phyloP scores from a whole-genome alignment of 2,888 invertebrate genomes.

The Choristoneura rosaceana region DNA sequence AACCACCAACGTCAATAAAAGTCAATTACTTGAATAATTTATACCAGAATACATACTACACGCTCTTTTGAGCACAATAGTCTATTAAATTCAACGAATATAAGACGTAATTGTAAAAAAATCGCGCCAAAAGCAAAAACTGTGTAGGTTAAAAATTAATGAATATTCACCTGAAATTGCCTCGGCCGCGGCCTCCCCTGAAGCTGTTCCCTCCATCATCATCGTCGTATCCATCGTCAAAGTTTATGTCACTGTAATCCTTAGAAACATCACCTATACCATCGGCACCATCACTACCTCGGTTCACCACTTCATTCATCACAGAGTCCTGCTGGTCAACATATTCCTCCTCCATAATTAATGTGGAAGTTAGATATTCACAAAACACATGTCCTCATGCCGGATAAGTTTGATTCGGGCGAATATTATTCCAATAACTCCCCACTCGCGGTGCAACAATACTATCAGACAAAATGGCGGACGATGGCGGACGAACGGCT shows the following conservation, averaged over 20 bases:
- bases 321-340: slow-evolving; percentile 71
- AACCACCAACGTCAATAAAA: not conserved
- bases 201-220: slow-evolving; percentile 71
- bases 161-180: slow-evolving; percentile 70
- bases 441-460: slow-evolving; percentile 64
- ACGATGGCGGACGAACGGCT: slow-evolving; percentile 38
- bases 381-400: slow-evolving; percentile 68
- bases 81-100: not conserved
- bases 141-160: not conserved
- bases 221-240: slow-evolving; percentile 75
- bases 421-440: slow-evolving; percentile 48
- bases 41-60: not conserved
- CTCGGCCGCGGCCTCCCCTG: slow-evolving; percentile 72
- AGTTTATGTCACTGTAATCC: slow-evolving; percentile 70
- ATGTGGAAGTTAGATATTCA: slow-evolving; percentile 50
- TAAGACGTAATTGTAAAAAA: slow-evolving; percentile 6
- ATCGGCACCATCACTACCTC: slow-evolving; percentile 54
- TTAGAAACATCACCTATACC: slow-evolving; percentile 64
- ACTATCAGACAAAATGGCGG: slow-evolving; percentile 67
- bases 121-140: slow-evolving; percentile 17
- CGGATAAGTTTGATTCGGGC: slow-evolving; percentile 53
- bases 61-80: not conserved
- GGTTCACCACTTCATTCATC: slow-evolving; percentile 55
- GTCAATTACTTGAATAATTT: not conserved
- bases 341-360: slow-evolving; percentile 76